These are phyloP conservation scores for Quadroppia sp. DNA, from an alignment of 2,888 invertebrate species.

Conservation along the genomic window DNA sequence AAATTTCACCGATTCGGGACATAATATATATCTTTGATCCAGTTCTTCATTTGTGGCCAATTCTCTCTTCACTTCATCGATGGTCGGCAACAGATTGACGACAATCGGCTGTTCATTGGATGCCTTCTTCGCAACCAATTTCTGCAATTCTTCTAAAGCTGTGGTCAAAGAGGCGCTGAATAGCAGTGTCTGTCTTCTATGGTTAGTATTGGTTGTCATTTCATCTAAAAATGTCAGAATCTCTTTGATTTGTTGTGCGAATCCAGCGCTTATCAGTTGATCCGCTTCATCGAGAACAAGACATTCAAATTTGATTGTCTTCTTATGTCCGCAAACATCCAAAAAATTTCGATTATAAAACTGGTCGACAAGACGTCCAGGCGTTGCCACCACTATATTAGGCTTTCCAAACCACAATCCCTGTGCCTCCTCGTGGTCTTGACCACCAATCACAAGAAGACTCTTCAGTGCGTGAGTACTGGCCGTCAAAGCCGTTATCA, in stretches of 20 bases:
- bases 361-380: constrained; percentile 89
- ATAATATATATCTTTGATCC: constrained; percentile 85
- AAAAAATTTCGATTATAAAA: constrained; percentile 67
- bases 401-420: constrained; percentile 75
- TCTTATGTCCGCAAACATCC: constrained; percentile 45
- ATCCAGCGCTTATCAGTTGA: constrained; percentile 62
- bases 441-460: constrained; percentile 83
- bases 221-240: constrained; percentile 43
- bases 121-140: constrained; percentile 54
- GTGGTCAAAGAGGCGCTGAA: constrained; percentile 96
- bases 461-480: constrained; percentile 66
- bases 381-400: constrained; percentile 93
- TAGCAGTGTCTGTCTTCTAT: constrained; percentile 72
- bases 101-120: constrained; percentile 39
- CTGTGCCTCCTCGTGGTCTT: constrained; percentile 62
- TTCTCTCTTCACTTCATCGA: constrained; percentile 57
- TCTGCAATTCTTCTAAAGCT: constrained; percentile 65
- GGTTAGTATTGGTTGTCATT: neutral
- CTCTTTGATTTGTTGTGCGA: constrained; percentile 48
- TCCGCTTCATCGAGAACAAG: constrained; percentile 97
- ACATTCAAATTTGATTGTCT: constrained; percentile 64
- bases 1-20: constrained; percentile 80
- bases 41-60: constrained; percentile 80
- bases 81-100: constrained; percentile 44
- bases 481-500: constrained; percentile 37